These are phyloP conservation scores for Phataginus tricuspis DNA, from an alignment of 2,797 vertebrate species.

Conservation along the genomic window DNA sequence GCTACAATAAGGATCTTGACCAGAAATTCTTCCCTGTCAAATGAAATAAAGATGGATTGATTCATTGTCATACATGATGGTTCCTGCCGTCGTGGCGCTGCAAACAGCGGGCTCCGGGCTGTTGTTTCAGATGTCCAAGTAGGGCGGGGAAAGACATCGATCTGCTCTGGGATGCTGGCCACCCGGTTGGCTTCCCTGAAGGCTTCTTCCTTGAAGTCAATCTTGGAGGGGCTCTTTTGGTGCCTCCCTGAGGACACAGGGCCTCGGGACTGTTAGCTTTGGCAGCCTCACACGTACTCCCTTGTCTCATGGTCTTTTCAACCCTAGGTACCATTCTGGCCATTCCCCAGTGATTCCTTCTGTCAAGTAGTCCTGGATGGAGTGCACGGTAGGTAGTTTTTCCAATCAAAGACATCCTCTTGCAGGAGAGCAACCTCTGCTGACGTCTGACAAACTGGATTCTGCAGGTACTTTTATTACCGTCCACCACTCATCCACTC, in stretches of 20 bases:
- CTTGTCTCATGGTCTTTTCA: background rate
- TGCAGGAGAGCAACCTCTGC: background rate
- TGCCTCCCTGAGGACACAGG: background rate
- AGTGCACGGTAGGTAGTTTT: background rate
- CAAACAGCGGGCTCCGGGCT: background rate
- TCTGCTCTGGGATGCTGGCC: background rate
- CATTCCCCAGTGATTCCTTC: background rate
- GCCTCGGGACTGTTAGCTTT: background rate
- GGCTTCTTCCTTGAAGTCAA: background rate
- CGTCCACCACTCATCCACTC: background rate
- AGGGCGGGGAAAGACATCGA: background rate
- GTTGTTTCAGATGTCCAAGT: background rate
- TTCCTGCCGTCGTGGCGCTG: background rate
- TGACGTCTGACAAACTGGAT: background rate
- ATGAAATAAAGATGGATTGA: background rate
- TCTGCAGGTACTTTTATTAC: background rate
- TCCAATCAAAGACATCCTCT: background rate
- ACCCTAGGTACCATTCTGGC: background rate
- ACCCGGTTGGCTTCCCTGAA: background rate
- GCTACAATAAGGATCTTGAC: background rate
- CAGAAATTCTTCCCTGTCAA: background rate
- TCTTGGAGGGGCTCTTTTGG: background rate
- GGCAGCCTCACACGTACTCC: background rate
- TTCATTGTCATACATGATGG: background rate
- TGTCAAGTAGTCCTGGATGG: background rate